Evolutionary conservation across 2,113 vertebrate species (phyloP).

Genomic region (Ariopsis seemanni): DNA sequence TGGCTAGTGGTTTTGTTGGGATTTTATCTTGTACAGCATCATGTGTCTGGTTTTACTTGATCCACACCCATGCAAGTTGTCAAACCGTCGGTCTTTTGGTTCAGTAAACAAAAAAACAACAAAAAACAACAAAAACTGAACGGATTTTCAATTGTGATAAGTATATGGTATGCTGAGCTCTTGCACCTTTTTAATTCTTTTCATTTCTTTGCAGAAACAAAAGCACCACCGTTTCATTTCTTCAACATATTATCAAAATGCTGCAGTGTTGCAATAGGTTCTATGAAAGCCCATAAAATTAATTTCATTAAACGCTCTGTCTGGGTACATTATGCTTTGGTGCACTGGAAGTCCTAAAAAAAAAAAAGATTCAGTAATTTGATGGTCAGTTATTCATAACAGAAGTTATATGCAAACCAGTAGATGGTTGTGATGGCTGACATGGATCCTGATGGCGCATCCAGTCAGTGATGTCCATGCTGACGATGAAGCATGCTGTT

Average conservation of each 20-base stretch:
- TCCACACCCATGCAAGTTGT: neutral
- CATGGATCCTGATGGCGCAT: neutral
- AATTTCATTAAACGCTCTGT: neutral
- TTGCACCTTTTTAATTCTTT: neutral
- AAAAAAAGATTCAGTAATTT: neutral
- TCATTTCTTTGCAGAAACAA: neutral
- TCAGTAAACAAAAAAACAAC: neutral
- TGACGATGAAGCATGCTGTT: neutral
- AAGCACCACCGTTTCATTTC: neutral
- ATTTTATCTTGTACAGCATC: neutral
- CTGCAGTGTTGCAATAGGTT: neutral
- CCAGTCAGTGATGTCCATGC: neutral
- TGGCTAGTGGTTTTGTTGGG: neutral
- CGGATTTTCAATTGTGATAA: neutral
- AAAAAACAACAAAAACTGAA: neutral
- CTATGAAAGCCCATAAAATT: neutral
- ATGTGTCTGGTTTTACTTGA: conserved; percentile 11
- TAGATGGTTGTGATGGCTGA: conserved; percentile 13
- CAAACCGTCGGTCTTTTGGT: neutral
- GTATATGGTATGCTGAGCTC: neutral
- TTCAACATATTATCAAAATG: neutral
- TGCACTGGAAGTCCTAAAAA: neutral
- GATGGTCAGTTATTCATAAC: conserved; percentile 34
- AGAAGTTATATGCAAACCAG: conserved; percentile 30
- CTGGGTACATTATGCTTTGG: neutral